These are phyloP conservation scores for Microctonus aethiopoides DNA, from an alignment of 2,888 invertebrate species.

Conservation along the genomic window DNA sequence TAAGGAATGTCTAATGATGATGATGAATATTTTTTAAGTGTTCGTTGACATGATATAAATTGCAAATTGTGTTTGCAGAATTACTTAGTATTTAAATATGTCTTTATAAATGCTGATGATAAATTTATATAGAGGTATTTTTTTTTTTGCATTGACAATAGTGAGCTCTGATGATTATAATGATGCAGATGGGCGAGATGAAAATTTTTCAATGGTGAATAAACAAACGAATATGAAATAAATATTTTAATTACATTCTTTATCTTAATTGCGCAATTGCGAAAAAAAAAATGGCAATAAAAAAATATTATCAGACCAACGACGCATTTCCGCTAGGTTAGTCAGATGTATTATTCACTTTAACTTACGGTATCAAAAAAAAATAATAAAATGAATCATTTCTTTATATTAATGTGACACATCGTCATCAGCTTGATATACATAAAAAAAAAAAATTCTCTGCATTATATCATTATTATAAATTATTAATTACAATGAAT, in stretches of 20 bases:
- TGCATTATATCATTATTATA: background rate
- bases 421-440: background rate
- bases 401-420: background rate
- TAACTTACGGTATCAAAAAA: background rate
- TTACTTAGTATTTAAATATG: background rate
- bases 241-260: background rate
- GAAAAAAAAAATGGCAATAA: background rate
- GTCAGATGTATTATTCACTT: background rate
- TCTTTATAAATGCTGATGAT: background rate
- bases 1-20: background rate
- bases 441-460: no score
- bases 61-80: background rate
- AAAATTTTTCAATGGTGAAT: background rate
- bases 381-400: background rate
- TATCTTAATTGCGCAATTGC: constrained; percentile 38
- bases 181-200: background rate
- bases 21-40: background rate
- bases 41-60: background rate
- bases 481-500: background rate
- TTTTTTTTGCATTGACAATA: background rate
- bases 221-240: background rate
- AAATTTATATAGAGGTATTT: no score
- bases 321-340: constrained; percentile 19
- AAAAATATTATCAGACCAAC: constrained; percentile 7
- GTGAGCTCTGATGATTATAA: background rate